Percentiles rank a stretch among this genome's conserved stretches.
Conservation (phyloP, 1,140 invertebrate species). For the Drosophila pseudoobscura region DNA sequence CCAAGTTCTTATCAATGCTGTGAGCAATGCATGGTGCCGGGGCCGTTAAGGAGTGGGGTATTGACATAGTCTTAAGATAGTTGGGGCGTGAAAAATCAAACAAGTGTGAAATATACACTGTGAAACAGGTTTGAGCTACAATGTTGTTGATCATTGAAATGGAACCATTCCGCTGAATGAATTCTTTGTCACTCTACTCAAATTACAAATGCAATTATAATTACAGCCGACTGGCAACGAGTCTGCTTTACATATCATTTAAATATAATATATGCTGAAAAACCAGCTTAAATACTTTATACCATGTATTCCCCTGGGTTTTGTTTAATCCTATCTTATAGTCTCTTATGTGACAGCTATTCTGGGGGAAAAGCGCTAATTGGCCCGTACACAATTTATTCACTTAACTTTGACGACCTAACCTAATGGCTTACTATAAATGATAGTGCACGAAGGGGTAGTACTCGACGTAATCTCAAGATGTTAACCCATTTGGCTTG, state of each 20-base stretch:
- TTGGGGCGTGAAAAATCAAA: slow-evolving; percentile 15
- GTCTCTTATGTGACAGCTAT: background rate
- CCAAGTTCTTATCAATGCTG: slow-evolving; percentile 28
- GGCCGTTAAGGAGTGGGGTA: background rate
- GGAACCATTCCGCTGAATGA: too few species aligned
- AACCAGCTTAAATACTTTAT: too few species aligned
- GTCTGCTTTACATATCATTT: too few species aligned
- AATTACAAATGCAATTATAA: too few species aligned
- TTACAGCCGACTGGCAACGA: too few species aligned
- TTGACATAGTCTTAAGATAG: slow-evolving; percentile 14
- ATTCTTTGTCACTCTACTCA: too few species aligned
- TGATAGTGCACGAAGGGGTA: too few species aligned
- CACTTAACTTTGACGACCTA: slow-evolving; percentile 3
- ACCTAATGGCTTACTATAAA: slow-evolving; percentile 3
- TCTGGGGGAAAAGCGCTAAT: slow-evolving; percentile 8
- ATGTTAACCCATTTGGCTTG: background rate
- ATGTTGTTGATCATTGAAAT: too few species aligned
- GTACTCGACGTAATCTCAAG: background rate
- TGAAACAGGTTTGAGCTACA: background rate
- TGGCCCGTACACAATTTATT: background rate
- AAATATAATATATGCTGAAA: too few species aligned
- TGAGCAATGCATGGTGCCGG: slow-evolving; percentile 1
- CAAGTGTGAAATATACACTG: background rate
- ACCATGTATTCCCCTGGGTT: too few species aligned
- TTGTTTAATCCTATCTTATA: too few species aligned